Percentiles rank a stretch among this genome's conserved stretches.
These are phyloP conservation scores for Polyommatus iphigenia DNA, from an alignment of 2,888 invertebrate species.

Conservation along the genomic window DNA sequence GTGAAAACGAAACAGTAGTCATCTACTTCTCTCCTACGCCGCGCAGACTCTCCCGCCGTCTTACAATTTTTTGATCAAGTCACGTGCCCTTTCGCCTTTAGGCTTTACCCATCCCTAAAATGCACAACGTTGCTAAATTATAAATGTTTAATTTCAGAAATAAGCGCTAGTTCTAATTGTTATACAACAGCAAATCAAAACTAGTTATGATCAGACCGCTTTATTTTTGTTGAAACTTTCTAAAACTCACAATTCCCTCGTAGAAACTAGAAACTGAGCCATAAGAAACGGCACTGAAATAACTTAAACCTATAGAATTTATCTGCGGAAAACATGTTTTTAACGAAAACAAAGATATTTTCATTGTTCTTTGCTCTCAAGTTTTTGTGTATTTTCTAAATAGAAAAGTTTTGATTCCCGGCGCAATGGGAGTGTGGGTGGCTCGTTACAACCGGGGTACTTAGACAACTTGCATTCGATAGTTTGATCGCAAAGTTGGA, in stretches of 20 bases:
- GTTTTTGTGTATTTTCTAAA: constrained; percentile 59
- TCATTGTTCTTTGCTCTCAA: constrained; percentile 46
- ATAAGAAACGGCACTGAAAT: constrained; percentile 15
- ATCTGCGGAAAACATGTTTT: constrained; percentile 49
- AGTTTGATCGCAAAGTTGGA: not conserved
- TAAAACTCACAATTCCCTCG: not conserved
- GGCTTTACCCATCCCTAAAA: too few species aligned
- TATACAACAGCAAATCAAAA: too few species aligned
- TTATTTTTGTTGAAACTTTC: not conserved
- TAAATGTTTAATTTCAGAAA: not conserved
- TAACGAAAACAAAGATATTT: constrained; percentile 50
- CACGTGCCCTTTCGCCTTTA: too few species aligned
- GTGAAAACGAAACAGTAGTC: too few species aligned
- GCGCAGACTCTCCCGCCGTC: too few species aligned
- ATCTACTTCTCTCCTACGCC: too few species aligned
- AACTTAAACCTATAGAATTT: constrained; percentile 13
- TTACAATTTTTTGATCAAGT: too few species aligned
- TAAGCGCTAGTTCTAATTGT: not conserved
- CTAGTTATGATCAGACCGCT: not conserved
- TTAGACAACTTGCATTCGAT: not conserved
- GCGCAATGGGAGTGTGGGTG: constrained; percentile 41
- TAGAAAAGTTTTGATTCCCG: constrained; percentile 68
- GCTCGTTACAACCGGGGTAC: not conserved
- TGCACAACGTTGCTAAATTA: too few species aligned
- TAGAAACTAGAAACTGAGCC: not conserved